These are phyloP conservation scores for Nycticebus coucang DNA, from an alignment of 2,113 vertebrate genomes.

Conservation along the genomic window DNA sequence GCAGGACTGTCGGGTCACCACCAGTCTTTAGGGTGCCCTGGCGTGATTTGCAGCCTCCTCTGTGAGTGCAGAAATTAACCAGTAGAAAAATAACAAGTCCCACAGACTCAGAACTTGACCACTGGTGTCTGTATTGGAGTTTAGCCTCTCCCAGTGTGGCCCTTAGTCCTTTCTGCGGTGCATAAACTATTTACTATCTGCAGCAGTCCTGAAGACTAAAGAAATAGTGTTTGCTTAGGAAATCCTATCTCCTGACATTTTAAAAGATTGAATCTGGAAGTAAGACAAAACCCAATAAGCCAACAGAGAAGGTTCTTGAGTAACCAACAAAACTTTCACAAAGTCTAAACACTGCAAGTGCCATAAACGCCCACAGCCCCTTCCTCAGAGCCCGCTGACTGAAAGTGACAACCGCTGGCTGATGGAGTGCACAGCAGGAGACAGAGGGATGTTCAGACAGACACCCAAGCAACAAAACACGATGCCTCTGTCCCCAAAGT, in stretches of 20 bases:
- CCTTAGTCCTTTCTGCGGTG: background rate
- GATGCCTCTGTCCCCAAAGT: background rate
- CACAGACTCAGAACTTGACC: background rate
- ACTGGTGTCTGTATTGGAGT: background rate
- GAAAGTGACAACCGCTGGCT: background rate
- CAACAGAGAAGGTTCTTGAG: background rate
- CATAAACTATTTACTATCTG: fast-evolving
- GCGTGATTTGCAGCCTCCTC: background rate
- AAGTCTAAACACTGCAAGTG: background rate
- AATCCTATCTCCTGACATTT: background rate
- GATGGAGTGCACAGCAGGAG: background rate
- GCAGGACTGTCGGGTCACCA: background rate
- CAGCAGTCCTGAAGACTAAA: background rate
- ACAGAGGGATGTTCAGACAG: background rate
- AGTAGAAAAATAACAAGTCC: background rate
- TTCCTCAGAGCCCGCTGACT: background rate
- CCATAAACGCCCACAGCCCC: no score
- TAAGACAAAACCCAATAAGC: background rate
- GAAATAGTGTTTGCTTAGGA: background rate
- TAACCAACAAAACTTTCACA: background rate
- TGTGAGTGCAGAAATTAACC: background rate
- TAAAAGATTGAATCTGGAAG: background rate
- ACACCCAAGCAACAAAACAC: background rate
- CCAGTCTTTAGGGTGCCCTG: no score
- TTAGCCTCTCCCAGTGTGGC: background rate